Evolutionary conservation across 2,113 vertebrate species (phyloP), one percentile per base, ranked within the genome.

Genomic region (Uropsilus gracilis): DNA sequence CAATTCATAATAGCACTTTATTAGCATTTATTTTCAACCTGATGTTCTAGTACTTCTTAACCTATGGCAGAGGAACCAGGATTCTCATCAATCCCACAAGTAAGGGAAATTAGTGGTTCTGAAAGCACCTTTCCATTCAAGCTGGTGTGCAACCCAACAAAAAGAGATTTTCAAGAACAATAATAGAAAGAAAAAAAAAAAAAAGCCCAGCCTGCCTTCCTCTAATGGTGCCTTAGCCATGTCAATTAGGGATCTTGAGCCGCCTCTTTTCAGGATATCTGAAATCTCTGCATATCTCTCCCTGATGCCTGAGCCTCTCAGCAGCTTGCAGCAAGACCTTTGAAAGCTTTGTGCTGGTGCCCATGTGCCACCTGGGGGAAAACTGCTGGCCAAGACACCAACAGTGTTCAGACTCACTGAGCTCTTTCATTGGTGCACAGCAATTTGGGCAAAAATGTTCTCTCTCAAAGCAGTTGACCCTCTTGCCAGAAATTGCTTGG

Each of bases 391-490:
- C 34, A 59, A 44, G 26, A 17, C 14, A 76, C 13, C 81, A 48
- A 32, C 39, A 86, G 22, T 0, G 4, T 71, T 59, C 68, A 75
- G 30, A 50, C 68, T 39, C 63, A 30, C 75, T 5, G n/a, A 78
- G 48, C 26, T 59, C 46, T n/a, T 90, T 85, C 63, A 68, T 77
- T 77, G 63, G 75, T 13, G 7, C 12, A 10, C 68, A 78, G 6
- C 6, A 86, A 82, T 83, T 94, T 7, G 10, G 39, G 63, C 24
- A 92, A 83, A 95, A 94, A 66, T 44, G 16, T 91, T 73, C 80
- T 77, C 72, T 96, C 93, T 90, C 50, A 87, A 93, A 88, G 94
- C 10, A 0, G 64, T 96, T 68, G 93, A 86, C 81, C 73, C 66
- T 92, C 95, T 93, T 75, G 81, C 61, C 34, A 57, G 76, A 72